Percentiles rank a stretch among this genome's conserved stretches.
These are phyloP conservation scores for Mormoops blainvillei DNA, from an alignment of 2,113 vertebrate genomes.

Conservation along the genomic window DNA sequence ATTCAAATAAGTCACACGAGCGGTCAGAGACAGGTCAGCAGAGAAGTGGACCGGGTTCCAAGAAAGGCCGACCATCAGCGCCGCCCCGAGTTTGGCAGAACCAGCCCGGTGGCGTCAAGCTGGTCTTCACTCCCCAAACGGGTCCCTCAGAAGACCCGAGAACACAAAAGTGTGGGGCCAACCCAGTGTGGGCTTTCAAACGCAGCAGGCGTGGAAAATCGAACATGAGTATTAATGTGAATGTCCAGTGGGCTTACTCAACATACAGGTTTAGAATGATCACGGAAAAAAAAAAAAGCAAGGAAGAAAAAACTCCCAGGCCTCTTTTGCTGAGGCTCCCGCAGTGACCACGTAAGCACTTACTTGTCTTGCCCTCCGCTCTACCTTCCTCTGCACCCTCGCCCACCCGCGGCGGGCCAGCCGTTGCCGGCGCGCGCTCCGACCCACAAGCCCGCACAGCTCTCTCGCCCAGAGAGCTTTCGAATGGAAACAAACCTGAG, in stretches of 20 bases:
- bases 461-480: neutral
- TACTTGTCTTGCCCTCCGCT: neutral
- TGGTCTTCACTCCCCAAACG: accelerated
- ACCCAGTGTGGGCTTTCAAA: neutral
- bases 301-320: neutral
- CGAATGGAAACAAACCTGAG: neutral
- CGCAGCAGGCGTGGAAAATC: neutral
- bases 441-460: neutral
- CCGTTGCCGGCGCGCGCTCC: accelerated
- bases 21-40: accelerated
- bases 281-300: neutral
- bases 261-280: neutral
- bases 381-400: neutral
- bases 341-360: accelerated
- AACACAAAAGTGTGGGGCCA: accelerated
- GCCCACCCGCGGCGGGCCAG: no score
- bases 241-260: neutral
- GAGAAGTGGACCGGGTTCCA: accelerated
- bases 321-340: no score
- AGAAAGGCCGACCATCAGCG: neutral
- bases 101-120: accelerated
- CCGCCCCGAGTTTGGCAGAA: accelerated
- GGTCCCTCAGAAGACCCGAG: neutral
- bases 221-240: neutral
- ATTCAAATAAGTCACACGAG: neutral